phyloP scores from a whole-genome alignment of 1,140 invertebrate genomes.

The Scaptomyza pallida region DNA sequence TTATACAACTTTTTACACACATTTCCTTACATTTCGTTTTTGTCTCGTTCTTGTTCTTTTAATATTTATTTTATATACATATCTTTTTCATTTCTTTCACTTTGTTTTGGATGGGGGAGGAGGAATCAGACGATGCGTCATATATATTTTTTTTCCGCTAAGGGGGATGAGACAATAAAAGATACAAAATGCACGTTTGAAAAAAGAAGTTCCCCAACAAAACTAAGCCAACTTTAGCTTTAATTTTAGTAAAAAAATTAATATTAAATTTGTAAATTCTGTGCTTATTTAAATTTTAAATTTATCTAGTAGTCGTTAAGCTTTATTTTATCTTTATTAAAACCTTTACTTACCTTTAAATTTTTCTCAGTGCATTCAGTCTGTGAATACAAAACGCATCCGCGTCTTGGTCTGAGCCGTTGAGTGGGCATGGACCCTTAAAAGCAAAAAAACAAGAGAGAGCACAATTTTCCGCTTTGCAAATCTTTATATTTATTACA shows the following conservation, averaged over 20 bases:
- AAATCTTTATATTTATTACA: slow-evolving; percentile 64
- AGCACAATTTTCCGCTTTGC: slow-evolving; percentile 58
- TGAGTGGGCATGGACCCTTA: slow-evolving; percentile 18
- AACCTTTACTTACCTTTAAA: too few species aligned
- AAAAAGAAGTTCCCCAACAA: background rate
- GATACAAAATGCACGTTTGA: background rate
- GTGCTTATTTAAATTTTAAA: too few species aligned
- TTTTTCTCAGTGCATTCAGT: slow-evolving; percentile 28
- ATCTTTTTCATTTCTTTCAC: slow-evolving; percentile 18
- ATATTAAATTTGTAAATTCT: too few species aligned
- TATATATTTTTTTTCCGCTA: slow-evolving; percentile 23
- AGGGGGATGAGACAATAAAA: background rate
- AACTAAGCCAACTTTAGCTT: too few species aligned
- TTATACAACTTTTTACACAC: slow-evolving; percentile 39
- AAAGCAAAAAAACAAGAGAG: slow-evolving; percentile 37
- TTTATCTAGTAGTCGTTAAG: too few species aligned
- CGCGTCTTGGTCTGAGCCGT: background rate
- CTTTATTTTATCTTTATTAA: too few species aligned
- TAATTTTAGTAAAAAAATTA: too few species aligned
- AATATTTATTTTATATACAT: slow-evolving; percentile 35
- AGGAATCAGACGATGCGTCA: slow-evolving; percentile 27
- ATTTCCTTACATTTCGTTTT: slow-evolving; percentile 21
- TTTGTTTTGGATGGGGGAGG: background rate
- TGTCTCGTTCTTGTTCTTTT: slow-evolving; percentile 12
- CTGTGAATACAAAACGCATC: slow-evolving; percentile 2